A percentile compares a stretch with the other conserved stretches of the same genome.
Conservation (phyloP, 2,888 invertebrate species). For the Temnothorax rugatulus region DNA sequence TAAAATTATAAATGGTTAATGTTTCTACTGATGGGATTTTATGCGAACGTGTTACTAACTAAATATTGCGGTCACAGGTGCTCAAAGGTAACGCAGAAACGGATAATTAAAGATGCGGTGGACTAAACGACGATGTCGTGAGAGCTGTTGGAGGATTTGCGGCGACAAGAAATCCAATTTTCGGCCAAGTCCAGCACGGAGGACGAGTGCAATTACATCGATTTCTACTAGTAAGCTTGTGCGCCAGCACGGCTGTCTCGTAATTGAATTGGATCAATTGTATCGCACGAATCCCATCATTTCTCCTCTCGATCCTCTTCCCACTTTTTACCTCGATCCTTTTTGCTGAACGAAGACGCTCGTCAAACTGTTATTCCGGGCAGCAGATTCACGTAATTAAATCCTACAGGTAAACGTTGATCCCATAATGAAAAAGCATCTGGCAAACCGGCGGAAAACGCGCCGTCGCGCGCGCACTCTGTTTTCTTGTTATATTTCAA, state of each 20-base stretch:
- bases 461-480: neutral
- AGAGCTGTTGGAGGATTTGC: constrained; percentile 37
- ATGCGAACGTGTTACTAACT: neutral
- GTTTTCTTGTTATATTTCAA: constrained; percentile 50
- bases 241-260: constrained; percentile 58
- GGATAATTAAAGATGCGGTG: constrained; percentile 35
- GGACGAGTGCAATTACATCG: constrained; percentile 66
- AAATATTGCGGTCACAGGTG: neutral
- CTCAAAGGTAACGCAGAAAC: constrained; percentile 7
- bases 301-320: constrained; percentile 5
- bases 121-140: constrained; percentile 20
- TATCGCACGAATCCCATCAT: constrained; percentile 58
- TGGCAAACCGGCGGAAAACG: constrained; percentile 29
- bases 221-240: constrained; percentile 63
- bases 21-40: neutral
- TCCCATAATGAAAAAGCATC: constrained; percentile 42
- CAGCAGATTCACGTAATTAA: constrained; percentile 40
- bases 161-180: constrained; percentile 63
- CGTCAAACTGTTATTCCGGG: constrained; percentile 35
- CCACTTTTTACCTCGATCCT: neutral
- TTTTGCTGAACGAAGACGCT: constrained; percentile 1
- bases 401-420: constrained; percentile 33
- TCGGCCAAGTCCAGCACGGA: constrained; percentile 32
- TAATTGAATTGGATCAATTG: constrained; percentile 70
- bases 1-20: neutral